Evolutionary conservation across 2,888 invertebrate species (phyloP).

Genomic region (Conomelus anceps): DNA sequence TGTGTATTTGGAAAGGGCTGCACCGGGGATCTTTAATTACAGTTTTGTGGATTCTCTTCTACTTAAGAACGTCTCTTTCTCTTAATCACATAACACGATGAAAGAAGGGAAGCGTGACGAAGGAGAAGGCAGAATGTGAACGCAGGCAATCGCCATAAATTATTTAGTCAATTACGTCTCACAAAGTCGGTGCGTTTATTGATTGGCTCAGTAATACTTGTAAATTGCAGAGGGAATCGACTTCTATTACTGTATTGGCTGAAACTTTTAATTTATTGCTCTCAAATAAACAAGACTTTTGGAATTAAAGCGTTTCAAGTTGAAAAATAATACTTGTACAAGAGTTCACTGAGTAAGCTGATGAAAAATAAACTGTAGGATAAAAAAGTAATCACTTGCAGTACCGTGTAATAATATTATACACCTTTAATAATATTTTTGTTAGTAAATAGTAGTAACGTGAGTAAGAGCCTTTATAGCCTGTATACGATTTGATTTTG

Average conservation of each 20-base stretch:
- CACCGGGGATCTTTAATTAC: neutral
- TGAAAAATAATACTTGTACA: too few relatives aligned
- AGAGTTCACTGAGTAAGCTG: too few relatives aligned
- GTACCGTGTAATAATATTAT: too few relatives aligned
- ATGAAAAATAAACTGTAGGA: too few relatives aligned
- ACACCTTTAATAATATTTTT: too few relatives aligned
- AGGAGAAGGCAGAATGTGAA: neutral
- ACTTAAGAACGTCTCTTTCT: neutral
- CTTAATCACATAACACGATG: neutral
- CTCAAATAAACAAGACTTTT: neutral
- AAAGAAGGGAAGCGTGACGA: neutral
- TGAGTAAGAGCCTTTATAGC: too few relatives aligned
- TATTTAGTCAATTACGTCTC: too few relatives aligned
- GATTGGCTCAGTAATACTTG: neutral
- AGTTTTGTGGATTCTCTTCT: neutral
- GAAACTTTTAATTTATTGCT: neutral
- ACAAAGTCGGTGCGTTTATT: neutral
- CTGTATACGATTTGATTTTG: too few relatives aligned
- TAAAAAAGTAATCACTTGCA: too few relatives aligned
- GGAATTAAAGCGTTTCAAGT: too few relatives aligned
- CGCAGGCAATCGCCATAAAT: neutral
- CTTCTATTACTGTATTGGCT: neutral
- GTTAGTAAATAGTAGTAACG: too few relatives aligned
- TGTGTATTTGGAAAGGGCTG: neutral
- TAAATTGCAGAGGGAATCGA: neutral